phyloP scores from a whole-genome alignment of 2,113 vertebrate genomes.

The Sporophila hypoxantha region DNA sequence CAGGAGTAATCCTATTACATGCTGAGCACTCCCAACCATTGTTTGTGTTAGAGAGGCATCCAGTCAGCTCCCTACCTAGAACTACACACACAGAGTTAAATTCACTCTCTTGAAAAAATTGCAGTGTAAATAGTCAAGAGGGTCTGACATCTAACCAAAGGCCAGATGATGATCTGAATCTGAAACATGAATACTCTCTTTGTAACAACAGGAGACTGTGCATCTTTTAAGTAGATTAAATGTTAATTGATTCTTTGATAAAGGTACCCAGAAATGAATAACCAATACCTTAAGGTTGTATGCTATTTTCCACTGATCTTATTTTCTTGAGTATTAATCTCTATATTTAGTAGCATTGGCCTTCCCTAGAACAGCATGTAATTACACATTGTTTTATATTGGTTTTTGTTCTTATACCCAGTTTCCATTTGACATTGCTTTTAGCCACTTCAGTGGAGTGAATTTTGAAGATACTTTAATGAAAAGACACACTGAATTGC shows the following conservation, averaged over 20 bases:
- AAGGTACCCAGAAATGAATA: neutral
- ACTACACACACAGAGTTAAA: neutral
- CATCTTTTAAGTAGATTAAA: neutral
- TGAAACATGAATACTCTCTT: neutral
- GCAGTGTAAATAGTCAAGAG: neutral
- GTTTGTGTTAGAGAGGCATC: neutral
- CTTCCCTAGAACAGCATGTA: neutral
- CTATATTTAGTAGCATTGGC: neutral
- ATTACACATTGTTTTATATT: neutral
- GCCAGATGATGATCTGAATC: neutral
- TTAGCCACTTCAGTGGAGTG: neutral
- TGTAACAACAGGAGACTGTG: rapidly evolving
- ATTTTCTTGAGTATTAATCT: neutral
- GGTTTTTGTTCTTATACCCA: neutral
- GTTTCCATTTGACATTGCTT: neutral
- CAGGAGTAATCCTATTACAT: rapidly evolving
- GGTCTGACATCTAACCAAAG: neutral
- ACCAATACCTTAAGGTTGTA: neutral
- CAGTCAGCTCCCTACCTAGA: neutral
- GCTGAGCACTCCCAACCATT: neutral
- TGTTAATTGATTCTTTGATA: neutral
- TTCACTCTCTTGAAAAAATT: neutral
- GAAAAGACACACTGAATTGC: neutral
- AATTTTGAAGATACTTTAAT: neutral
- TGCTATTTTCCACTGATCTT: neutral